Percentiles rank a stretch among this genome's conserved stretches.
Evolutionary conservation across 2,113 vertebrate species (phyloP).

Genomic region (Varanus salvator): DNA sequence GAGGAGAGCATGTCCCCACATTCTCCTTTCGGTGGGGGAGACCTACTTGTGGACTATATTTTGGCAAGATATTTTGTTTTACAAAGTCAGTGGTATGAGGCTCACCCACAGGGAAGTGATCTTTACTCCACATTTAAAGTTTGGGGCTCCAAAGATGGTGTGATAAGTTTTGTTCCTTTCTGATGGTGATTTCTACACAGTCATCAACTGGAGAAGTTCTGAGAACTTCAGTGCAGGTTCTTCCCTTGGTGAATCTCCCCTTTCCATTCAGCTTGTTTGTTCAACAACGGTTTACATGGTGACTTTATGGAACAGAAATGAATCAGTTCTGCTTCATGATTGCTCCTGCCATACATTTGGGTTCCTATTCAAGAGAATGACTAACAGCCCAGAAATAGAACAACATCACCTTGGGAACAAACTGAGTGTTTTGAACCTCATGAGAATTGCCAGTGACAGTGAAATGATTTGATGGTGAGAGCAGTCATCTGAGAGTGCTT

Average conservation of each 20-base stretch:
- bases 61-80: background rate
- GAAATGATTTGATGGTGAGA: conserved; percentile 5
- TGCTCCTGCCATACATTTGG: background rate
- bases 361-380: conserved; percentile 10
- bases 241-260: background rate
- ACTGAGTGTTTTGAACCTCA: background rate
- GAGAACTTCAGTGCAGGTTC: conserved; percentile 18
- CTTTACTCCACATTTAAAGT: background rate
- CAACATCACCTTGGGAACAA: conserved; percentile 41
- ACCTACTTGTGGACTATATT: background rate
- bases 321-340: conserved; percentile 32
- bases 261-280: background rate
- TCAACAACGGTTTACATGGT: conserved; percentile 20
- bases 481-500: background rate
- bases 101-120: background rate
- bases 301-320: conserved; percentile 35
- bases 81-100: background rate
- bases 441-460: background rate
- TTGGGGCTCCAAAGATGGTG: background rate
- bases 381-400: conserved; percentile 43
- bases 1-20: background rate
- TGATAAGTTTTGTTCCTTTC: background rate
- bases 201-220: conserved; percentile 31
- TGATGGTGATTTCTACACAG: background rate
- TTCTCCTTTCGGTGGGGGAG: background rate